Conservation (phyloP, 2,797 vertebrate genomes). For the Acomys russatus region DNA sequence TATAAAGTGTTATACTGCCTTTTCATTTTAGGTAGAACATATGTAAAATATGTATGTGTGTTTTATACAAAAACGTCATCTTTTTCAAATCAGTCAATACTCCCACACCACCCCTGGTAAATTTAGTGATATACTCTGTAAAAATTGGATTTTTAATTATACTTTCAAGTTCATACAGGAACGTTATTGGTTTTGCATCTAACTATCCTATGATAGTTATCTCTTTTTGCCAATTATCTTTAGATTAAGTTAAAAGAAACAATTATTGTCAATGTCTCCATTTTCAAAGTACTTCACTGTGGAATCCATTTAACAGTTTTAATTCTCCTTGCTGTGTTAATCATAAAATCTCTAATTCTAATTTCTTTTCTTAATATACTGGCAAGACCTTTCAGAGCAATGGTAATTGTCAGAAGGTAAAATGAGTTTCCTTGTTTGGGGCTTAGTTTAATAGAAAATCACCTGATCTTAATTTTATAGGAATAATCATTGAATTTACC, state of each 20-base stretch:
- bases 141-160: constrained; percentile 44
- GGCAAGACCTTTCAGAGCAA: constrained; percentile 34
- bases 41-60: neutral
- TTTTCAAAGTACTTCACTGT: constrained; percentile 44
- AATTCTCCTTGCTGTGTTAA: neutral
- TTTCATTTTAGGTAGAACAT: neutral
- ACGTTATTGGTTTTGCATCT: constrained; percentile 40
- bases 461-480: constrained; percentile 11
- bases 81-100: neutral
- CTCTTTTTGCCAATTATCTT: constrained; percentile 21
- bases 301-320: constrained; percentile 47
- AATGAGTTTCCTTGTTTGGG: neutral
- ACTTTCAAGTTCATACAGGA: constrained; percentile 39
- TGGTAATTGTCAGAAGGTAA: constrained; percentile 38
- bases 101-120: neutral
- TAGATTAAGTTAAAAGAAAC: constrained; percentile 50
- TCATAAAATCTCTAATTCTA: constrained; percentile 9
- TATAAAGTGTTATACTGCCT: neutral
- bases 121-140: constrained; percentile 52
- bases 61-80: neutral
- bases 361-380: constrained; percentile 49
- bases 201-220: constrained; percentile 9
- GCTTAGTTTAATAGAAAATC: constrained; percentile 40
- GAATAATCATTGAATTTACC: constrained; percentile 27
- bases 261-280: constrained; percentile 45